A percentile compares a stretch with the other conserved stretches of the same genome.
phyloP scores from a whole-genome alignment of 2,888 invertebrate species.

The Drosophila testacea region DNA sequence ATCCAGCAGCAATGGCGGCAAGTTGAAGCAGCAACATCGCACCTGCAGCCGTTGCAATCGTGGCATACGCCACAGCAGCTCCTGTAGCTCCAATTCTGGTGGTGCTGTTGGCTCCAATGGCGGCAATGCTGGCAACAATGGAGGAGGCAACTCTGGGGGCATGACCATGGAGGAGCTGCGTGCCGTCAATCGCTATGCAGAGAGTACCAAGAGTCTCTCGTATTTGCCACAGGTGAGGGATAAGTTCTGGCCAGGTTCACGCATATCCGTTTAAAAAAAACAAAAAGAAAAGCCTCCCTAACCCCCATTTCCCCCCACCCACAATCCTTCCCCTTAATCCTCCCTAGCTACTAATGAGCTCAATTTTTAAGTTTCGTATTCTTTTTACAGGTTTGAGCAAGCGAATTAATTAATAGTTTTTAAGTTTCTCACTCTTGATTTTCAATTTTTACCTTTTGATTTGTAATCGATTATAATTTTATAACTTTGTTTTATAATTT shows the following conservation, averaged over 20 bases:
- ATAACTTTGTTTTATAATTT: slow-evolving; percentile 30
- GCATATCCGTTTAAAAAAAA: slow-evolving; percentile 83
- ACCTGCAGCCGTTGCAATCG: slow-evolving; percentile 84
- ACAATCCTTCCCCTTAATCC: neutral
- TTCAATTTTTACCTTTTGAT: slow-evolving; percentile 49
- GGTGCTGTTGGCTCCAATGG: slow-evolving; percentile 82
- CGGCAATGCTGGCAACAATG: slow-evolving; percentile 82
- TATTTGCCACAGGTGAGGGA: slow-evolving; percentile 94
- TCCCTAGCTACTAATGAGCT: slow-evolving; percentile 34
- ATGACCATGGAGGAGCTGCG: slow-evolving; percentile 94
- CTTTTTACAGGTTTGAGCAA: slow-evolving; percentile 72
- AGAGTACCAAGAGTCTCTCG: slow-evolving; percentile 95
- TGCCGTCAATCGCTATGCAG: slow-evolving; percentile 95
- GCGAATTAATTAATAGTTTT: slow-evolving; percentile 32
- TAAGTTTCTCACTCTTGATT: slow-evolving; percentile 51
- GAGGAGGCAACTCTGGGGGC: slow-evolving; percentile 66
- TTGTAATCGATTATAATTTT: slow-evolving; percentile 41
- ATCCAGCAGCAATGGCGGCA: slow-evolving; percentile 41
- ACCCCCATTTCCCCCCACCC: neutral
- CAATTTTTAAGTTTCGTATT: slow-evolving; percentile 63
- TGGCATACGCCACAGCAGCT: slow-evolving; percentile 84
- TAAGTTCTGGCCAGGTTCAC: slow-evolving; percentile 84
- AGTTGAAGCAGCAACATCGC: slow-evolving; percentile 63
- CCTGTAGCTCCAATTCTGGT: slow-evolving; percentile 87
- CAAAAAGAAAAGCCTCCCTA: neutral